Conservation (phyloP, 2,797 vertebrate genomes). For the Lepus townsendii region DNA sequence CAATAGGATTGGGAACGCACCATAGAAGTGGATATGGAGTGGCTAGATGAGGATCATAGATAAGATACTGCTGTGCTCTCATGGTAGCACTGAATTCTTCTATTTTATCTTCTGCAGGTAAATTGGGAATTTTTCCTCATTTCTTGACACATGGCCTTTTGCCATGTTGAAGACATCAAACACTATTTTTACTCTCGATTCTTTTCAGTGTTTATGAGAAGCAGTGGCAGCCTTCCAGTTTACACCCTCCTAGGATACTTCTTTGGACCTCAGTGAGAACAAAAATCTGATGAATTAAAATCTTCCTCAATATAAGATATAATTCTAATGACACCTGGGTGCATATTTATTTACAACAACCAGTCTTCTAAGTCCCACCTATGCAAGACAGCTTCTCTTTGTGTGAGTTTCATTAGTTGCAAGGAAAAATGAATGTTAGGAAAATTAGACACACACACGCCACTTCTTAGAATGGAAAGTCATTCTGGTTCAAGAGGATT, state of each 20-base stretch:
- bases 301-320: background rate
- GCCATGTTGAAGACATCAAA: background rate
- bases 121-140: background rate
- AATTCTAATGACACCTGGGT: background rate
- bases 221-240: fast-evolving
- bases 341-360: background rate
- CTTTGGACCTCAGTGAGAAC: background rate
- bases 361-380: background rate
- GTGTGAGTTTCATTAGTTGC: background rate
- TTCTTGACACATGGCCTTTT: background rate
- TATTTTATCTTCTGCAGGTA: background rate
- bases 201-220: background rate
- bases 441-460: background rate
- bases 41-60: background rate
- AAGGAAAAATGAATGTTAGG: background rate
- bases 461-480: background rate
- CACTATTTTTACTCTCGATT: background rate
- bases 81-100: background rate
- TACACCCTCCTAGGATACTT: background rate
- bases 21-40: background rate
- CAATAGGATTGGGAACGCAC: background rate
- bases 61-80: background rate
- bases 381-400: background rate
- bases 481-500: background rate
- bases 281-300: background rate